A percentile compares a stretch with the other conserved stretches of the same genome.
Evolutionary conservation across 2,113 vertebrate species (phyloP).

Genomic region (Oreochromis tanganicae): DNA sequence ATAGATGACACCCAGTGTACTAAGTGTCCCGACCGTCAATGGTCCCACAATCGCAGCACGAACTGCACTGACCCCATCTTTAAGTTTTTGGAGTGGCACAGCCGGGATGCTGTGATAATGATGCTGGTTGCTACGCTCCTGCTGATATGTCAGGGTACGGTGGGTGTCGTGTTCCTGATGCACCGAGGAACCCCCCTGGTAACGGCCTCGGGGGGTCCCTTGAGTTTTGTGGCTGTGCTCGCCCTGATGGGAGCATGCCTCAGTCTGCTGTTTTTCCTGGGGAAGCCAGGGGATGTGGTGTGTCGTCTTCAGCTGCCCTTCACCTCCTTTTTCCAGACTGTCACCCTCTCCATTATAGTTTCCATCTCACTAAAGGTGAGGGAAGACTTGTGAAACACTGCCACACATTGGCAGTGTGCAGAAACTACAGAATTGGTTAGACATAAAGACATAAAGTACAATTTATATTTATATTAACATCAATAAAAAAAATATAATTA

Average conservation of each 20-base stretch:
- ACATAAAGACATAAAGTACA: not conserved
- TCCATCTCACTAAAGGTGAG: conserved; percentile 76
- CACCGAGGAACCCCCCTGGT: conserved; percentile 67
- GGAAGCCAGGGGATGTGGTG: conserved; percentile 7
- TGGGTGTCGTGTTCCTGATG: conserved; percentile 62
- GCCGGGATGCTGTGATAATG: conserved; percentile 47
- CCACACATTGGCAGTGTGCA: not conserved
- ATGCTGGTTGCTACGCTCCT: conserved; percentile 11
- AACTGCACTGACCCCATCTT: conserved; percentile 67
- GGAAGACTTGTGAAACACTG: not conserved
- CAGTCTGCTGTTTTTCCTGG: conserved; percentile 74
- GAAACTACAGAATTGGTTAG: not conserved
- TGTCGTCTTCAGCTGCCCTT: conserved; percentile 73
- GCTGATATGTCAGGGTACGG: conserved; percentile 14
- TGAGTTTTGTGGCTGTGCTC: conserved; percentile 63
- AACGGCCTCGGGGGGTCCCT: conserved; percentile 62
- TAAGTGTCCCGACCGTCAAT: conserved; percentile 68
- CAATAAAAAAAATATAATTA: not conserved
- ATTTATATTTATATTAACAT: not conserved
- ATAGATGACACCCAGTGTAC: conserved; percentile 75
- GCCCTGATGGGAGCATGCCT: conserved; percentile 66
- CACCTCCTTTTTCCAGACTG: conserved; percentile 69
- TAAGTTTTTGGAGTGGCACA: conserved; percentile 68
- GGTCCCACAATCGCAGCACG: conserved; percentile 69
- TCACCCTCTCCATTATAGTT: conserved; percentile 74